Conservation (phyloP, 2,113 vertebrate genomes). For the Elephas maximus region DNA sequence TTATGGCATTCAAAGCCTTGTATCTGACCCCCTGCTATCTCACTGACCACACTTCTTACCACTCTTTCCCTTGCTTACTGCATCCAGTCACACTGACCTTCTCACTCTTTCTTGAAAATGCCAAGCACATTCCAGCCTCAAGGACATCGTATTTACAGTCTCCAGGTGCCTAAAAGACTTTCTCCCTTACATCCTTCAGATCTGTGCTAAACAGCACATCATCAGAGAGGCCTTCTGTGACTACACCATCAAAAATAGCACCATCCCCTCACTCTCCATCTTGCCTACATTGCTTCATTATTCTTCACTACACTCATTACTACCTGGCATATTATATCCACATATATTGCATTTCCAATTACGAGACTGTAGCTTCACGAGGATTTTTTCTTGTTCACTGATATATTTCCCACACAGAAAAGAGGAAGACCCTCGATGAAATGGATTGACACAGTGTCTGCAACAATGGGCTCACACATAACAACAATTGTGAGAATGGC, state of each 20-base stretch:
- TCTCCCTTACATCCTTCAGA: neutral
- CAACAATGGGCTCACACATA: too few species aligned
- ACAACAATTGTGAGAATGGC: too few species aligned
- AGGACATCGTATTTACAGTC: neutral
- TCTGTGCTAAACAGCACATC: neutral
- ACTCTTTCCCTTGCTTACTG: neutral
- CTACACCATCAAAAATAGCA: neutral
- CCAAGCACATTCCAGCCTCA: neutral
- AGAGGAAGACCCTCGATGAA: too few species aligned
- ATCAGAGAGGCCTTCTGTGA: neutral
- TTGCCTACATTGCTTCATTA: neutral
- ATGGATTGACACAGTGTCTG: too few species aligned
- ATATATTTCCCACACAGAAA: neutral
- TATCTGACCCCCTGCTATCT: neutral
- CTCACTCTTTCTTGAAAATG: neutral
- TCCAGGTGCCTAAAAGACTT: neutral
- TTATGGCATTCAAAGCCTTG: neutral
- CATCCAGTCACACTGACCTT: neutral
- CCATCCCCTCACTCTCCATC: neutral
- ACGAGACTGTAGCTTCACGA: neutral
- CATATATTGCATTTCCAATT: neutral
- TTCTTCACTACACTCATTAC: neutral
- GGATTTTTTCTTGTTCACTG: neutral
- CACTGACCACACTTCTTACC: neutral
- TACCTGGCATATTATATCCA: neutral